Base-by-base conservation (phyloP, 2,797 vertebrate species). In the Harpagifer antarcticus region DNA sequence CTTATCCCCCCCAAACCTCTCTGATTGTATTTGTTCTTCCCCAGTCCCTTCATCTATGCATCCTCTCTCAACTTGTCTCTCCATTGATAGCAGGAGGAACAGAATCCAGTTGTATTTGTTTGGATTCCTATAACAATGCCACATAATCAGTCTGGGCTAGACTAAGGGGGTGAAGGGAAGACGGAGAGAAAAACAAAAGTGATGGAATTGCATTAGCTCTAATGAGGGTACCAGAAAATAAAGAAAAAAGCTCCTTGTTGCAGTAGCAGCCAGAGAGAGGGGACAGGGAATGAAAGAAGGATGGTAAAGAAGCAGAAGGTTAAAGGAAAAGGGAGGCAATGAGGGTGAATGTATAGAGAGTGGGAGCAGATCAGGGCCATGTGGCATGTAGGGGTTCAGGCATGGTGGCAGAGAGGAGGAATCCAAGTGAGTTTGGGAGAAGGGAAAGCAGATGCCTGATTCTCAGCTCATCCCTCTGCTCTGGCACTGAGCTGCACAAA, bases 161-260 rank as follows among this genome's bases (percentile, higher is more conserved):
- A 72, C 67, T 62, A 45, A 69, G 59, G 40, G 69, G 20, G 56
- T 23, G 58, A 67, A 55, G 79, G 72, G 20, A 43, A 73, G 45
- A 49, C 44, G 27, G 27, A 31, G 19, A 11, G 16, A 53, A 57
- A 54, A 74, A 65, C 13, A 45, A 45, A 76, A 77, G 65, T 17
- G 59, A 58, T 77, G 44, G 72, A 79, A 85, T 80, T 79, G 50
- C 76, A 86, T 86, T 86, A 86, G 71, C 74, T 76, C 19, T 79
- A 91, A 91, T 84, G 83, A 91, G 80, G 63, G 64, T 31, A 63
- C 33, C 54, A 60, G 52, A 64, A 76, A 76, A 86, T 72, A 82
- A 79, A 89, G 83, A 87, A 55, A 72, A 76, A 74, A 44, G 19
- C 48, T 81, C 56, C 13, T 64, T 68, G 69, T 68, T 61, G n/a